Conservation (phyloP, 2,888 invertebrate species). For the Acleris holmiana region DNA sequence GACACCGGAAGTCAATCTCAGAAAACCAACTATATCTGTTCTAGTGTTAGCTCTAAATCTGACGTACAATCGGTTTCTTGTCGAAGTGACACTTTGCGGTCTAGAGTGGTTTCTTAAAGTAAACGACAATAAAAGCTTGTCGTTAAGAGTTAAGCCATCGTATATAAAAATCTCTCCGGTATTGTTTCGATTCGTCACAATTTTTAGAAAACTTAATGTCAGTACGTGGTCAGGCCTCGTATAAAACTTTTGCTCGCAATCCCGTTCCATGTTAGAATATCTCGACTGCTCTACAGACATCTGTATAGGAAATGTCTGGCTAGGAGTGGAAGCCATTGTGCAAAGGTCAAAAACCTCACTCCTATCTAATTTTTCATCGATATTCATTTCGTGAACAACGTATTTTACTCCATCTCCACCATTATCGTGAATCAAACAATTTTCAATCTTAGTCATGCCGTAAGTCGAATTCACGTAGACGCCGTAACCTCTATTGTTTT, state of each 20-base stretch:
- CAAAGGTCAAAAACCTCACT: slow-evolving; percentile 93
- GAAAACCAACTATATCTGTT: slow-evolving; percentile 89
- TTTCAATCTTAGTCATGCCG: slow-evolving; percentile 91
- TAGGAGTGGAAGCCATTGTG: slow-evolving; percentile 91
- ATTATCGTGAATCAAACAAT: slow-evolving; percentile 92
- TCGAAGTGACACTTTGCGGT: slow-evolving; percentile 94
- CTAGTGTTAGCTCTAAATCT: slow-evolving; percentile 90
- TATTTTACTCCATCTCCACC: slow-evolving; percentile 96
- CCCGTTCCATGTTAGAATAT: slow-evolving; percentile 87
- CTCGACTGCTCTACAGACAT: slow-evolving; percentile 92
- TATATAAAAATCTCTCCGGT: slow-evolving; percentile 90
- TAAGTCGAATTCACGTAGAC: slow-evolving; percentile 95
- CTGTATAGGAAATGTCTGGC: slow-evolving; percentile 94
- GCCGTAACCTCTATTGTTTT: slow-evolving; percentile 94
- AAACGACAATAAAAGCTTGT: slow-evolving; percentile 89
- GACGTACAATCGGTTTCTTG: slow-evolving; percentile 91
- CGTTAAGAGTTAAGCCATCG: slow-evolving; percentile 89
- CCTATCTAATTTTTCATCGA: slow-evolving; percentile 89
- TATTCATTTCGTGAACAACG: slow-evolving; percentile 91
- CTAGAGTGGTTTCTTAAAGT: slow-evolving; percentile 92
- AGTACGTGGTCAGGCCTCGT: slow-evolving; percentile 91
- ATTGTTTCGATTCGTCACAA: slow-evolving; percentile 90
- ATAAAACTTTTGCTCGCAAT: slow-evolving; percentile 92
- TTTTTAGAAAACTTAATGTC: slow-evolving; percentile 93
- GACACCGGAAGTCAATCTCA: slow-evolving; percentile 90